Evolutionary conservation across 53 echinoderm and acorn worm genomes (phyloP), one percentile per base, ranked within the genome.

Genomic region (Patiria pectinifera): DNA sequence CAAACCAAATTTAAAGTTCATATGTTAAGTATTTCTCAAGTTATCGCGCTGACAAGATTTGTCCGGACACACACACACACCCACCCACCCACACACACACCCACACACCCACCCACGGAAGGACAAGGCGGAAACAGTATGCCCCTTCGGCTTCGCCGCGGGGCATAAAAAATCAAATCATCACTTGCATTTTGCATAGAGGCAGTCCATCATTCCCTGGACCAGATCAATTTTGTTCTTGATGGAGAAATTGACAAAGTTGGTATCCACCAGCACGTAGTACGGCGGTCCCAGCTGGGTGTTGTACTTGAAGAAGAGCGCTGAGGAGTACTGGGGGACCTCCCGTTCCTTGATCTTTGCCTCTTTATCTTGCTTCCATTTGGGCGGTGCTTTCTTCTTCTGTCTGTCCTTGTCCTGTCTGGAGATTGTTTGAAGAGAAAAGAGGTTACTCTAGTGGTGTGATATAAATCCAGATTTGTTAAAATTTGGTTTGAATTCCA

Each of bases 261-360:
- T 97, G 35, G 97, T 97, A 59, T 97, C 97, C n/a, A 97, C 89
- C 21, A 97, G 94, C 21, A 97, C 96, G 48, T 97, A 96, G 87
- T 96, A 97, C 19, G 97, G 97, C 48, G 97, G 97, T 59, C 97
- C 97, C n/a, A 97, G 93, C 93, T 97, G 97, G 5, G 97, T 97
- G 94, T 97, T 97, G 92, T 97, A 97, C 85, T 97, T 97, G 93
- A 97, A 97, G 95, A 97, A 97, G 8, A 97, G 86, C 14, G 97
- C 97, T 3, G 97, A 97, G 69, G 97, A 97, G 77, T 97, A 97
- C 81, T 97, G 95, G 45, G 97, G 97, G n/a, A 97, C 97, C 85
- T 95, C 96, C 46, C 93, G 92, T 61, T 93, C 89, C 80, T 83
- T 91, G 21, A 96, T 84, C 70, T 92, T 94, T 18, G 88, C 80